A percentile compares a stretch with the other conserved stretches of the same genome.
Conservation (phyloP, 1,140 invertebrate species). For the Camponotus floridanus region DNA sequence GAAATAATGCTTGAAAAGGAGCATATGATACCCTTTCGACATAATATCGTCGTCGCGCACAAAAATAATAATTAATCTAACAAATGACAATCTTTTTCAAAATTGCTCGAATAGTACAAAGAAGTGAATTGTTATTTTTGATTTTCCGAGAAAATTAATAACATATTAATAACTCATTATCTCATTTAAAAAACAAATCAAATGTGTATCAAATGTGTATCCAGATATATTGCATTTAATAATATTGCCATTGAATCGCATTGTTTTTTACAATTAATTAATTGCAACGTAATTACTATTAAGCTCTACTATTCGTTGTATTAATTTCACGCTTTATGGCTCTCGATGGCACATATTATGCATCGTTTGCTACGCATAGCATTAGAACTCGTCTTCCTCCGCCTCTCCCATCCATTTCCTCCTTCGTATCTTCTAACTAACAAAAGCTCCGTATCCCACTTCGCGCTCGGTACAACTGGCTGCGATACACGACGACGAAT, state of each 20-base stretch:
- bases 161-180: neutral
- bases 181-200: too few species aligned
- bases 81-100: neutral
- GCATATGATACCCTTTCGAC: neutral
- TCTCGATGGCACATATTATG: constrained; percentile 54
- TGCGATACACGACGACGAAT: constrained; percentile 59
- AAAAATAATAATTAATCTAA: constrained; percentile 4
- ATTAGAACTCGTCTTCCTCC: constrained; percentile 49
- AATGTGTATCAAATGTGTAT: too few species aligned
- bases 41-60: neutral
- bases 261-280: neutral
- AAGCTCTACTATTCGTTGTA: constrained; percentile 12
- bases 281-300: constrained; percentile 8
- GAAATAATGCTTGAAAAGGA: neutral
- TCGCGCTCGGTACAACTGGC: constrained; percentile 52
- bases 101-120: neutral
- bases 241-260: neutral
- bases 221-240: neutral
- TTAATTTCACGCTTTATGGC: constrained; percentile 42
- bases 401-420: constrained; percentile 53
- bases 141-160: neutral
- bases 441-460: constrained; percentile 69
- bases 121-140: neutral
- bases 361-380: constrained; percentile 57
- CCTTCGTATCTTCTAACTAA: constrained; percentile 59